Evolutionary conservation across 2,888 invertebrate species (phyloP).

Genomic region (Oxyteleia sp.): DNA sequence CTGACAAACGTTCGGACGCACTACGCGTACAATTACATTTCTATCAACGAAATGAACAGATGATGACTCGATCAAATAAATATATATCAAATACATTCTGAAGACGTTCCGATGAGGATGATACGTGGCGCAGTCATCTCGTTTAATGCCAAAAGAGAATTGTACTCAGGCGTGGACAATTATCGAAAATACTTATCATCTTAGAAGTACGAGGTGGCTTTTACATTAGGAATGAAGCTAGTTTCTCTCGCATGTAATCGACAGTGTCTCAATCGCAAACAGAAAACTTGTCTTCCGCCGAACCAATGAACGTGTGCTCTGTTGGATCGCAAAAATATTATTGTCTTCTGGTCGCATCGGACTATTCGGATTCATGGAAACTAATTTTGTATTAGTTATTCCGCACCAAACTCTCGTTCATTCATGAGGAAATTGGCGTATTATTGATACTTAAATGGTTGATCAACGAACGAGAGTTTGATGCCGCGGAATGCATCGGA

Average conservation of each 20-base stretch:
- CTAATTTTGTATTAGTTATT: not conserved
- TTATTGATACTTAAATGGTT: not conserved
- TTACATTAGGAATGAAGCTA: slow-evolving; percentile 8
- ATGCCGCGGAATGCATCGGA: slow-evolving; percentile 62
- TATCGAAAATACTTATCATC: slow-evolving; percentile 53
- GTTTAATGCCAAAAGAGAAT: slow-evolving; percentile 53
- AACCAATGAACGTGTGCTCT: not conserved
- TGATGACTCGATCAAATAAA: slow-evolving; percentile 71
- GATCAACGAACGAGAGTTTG: too few species aligned
- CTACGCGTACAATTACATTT: slow-evolving; percentile 37
- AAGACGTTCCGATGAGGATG: slow-evolving; percentile 55
- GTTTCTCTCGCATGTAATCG: not conserved
- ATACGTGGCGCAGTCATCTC: slow-evolving; percentile 43
- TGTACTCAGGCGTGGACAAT: slow-evolving; percentile 53
- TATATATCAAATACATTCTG: slow-evolving; percentile 51
- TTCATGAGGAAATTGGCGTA: not conserved
- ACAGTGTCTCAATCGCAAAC: not conserved
- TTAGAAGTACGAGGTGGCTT: slow-evolving; percentile 7
- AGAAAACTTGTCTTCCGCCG: not conserved
- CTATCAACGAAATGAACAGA: slow-evolving; percentile 57
- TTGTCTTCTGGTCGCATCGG: not conserved
- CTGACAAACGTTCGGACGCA: slow-evolving; percentile 54
- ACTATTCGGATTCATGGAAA: not conserved
- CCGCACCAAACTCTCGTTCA: not conserved
- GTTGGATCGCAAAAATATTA: not conserved